A percentile compares a stretch with the other conserved stretches of the same genome.
phyloP scores from a whole-genome alignment of 2,888 invertebrate genomes.

The Volucella inanis region DNA sequence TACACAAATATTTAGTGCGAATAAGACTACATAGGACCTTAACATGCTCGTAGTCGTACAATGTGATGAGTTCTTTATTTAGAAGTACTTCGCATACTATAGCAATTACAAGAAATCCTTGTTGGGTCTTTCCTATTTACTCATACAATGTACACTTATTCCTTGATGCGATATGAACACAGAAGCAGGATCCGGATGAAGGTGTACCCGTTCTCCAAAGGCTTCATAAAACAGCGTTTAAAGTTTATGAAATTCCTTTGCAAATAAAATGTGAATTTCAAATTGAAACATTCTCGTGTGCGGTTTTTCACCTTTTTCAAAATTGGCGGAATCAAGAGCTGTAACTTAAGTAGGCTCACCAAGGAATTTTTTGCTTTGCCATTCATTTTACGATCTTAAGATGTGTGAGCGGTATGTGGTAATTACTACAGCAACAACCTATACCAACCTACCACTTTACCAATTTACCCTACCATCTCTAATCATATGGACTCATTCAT shows the following conservation, averaged over 20 bases:
- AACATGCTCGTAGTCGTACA: not conserved
- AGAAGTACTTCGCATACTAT: conserved; percentile 43
- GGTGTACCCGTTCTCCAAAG: not conserved
- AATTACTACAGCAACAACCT: conserved; percentile 55
- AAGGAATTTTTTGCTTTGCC: conserved; percentile 49
- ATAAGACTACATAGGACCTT: not conserved
- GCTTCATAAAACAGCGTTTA: conserved; percentile 10
- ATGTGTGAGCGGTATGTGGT: conserved; percentile 51
- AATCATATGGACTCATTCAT: no score
- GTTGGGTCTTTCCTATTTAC: conserved; percentile 25
- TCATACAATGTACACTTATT: not conserved
- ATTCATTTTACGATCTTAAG: conserved; percentile 51
- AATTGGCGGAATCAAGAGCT: not conserved
- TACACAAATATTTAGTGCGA: no score
- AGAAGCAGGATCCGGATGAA: not conserved
- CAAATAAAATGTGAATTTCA: conserved; percentile 61
- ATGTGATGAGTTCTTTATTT: not conserved
- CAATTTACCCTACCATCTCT: no score
- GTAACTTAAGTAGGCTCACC: not conserved
- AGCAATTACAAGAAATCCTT: conserved; percentile 54
- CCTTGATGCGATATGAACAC: conserved; percentile 14
- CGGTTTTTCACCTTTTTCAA: conserved; percentile 21
- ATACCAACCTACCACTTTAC: no score
- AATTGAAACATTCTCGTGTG: conserved; percentile 68
- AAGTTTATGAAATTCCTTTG: conserved; percentile 62